Evolutionary conservation across 1,140 invertebrate genomes (phyloP).

Genomic region (Ylistrum balloti): DNA sequence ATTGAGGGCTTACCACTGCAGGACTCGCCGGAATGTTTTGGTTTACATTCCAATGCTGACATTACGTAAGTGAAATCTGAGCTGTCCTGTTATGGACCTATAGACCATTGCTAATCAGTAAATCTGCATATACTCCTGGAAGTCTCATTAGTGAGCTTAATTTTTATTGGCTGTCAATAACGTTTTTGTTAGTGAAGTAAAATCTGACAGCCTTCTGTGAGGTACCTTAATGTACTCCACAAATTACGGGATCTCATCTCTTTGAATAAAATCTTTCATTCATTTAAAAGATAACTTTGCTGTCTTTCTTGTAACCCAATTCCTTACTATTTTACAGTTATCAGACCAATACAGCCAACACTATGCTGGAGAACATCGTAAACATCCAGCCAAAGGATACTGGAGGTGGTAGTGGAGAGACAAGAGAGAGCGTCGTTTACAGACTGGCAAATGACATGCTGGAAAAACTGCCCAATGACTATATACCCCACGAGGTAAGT

Average conservation of each 20-base stretch:
- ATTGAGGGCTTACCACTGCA: slow-evolving; percentile 93
- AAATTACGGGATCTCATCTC: too few species aligned
- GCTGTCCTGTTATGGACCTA: too few species aligned
- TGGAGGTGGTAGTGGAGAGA: slow-evolving; percentile 90
- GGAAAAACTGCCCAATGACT: slow-evolving; percentile 94
- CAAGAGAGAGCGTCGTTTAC: slow-evolving; percentile 95
- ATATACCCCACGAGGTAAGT: slow-evolving; percentile 93
- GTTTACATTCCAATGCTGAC: slow-evolving; percentile 96
- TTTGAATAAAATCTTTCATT: too few species aligned
- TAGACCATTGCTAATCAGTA: too few species aligned
- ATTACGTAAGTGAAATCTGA: slow-evolving; percentile 90
- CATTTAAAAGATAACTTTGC: too few species aligned
- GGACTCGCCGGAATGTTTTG: slow-evolving; percentile 97
- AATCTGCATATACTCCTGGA: too few species aligned
- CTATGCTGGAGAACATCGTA: slow-evolving; percentile 95
- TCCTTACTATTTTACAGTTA: slow-evolving; percentile 68
- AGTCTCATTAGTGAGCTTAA: too few species aligned
- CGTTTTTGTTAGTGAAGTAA: too few species aligned
- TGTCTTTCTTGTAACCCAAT: too few species aligned
- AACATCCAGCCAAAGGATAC: slow-evolving; percentile 97
- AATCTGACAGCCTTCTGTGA: too few species aligned
- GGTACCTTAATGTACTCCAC: too few species aligned
- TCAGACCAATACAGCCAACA: slow-evolving; percentile 84
- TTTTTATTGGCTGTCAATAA: too few species aligned
- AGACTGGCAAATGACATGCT: slow-evolving; percentile 97